Base-by-base conservation (phyloP, 2,113 vertebrate species). In the Galeopterus variegatus region DNA sequence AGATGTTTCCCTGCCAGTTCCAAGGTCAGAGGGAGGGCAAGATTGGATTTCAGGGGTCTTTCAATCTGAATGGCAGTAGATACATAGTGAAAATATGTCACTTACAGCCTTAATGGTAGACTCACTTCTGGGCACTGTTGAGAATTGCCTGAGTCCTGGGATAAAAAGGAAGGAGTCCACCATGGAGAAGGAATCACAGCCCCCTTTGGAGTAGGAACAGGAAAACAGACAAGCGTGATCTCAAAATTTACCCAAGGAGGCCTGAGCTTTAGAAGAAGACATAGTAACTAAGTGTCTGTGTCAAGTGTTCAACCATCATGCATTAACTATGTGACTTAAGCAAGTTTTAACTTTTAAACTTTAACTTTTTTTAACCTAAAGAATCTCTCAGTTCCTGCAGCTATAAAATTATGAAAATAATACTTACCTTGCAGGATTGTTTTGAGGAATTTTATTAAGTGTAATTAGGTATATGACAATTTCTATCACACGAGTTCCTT, bases 1-100 rank as follows among this genome's bases (percentile, higher is more conserved):
- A 90, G 69, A 64, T 8, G 50, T 33, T 85, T 62, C 0, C 1
- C 26, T 58, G 60, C 85, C 92, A 90, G 96, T 52, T 82, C 28
- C 33, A 54, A 93, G 85, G 83, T 77, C 93, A 97, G 50, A 82
- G 50, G 3, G 56, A 67, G 79, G 79, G 36, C 81, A 88, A 97
- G 75, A 69, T 95, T 67, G 95, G 93, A 94, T 84, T 80, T 21
- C 75, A 96, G 84, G 65, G 88, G 72, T 41, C 94, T 90, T 13
- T 65, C 33, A 76, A 93, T 95, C 76, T n/a, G 11, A n/a, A n/a
- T 45, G 50, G 54, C n/a, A 85, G 50, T 45, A 76, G n/a, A 33
- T 36, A 82, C 8, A 77, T 64, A 31, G n/a, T 72, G 12, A 65
- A 64, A 65, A 15, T 60, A 21, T 72, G 36, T 65, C 26, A 79